A percentile compares a stretch with the other conserved stretches of the same genome.
Conservation (phyloP, 2,113 vertebrate species). For the Psittacula cyanocephala region DNA sequence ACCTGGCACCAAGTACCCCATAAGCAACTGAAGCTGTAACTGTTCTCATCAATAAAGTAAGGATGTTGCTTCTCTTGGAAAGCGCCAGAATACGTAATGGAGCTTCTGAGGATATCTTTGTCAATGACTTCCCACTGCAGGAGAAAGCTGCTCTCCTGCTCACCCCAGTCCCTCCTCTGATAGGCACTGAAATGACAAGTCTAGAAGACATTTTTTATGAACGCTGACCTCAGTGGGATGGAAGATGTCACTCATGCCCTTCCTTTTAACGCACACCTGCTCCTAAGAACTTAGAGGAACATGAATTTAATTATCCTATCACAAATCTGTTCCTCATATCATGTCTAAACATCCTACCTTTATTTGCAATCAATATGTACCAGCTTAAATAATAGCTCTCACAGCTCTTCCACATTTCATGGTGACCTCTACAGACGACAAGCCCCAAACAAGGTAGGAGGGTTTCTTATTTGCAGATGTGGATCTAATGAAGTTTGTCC, state of each 20-base stretch:
- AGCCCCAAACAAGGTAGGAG: background rate
- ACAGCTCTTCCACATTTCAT: background rate
- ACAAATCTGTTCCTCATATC: background rate
- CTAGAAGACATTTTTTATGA: background rate
- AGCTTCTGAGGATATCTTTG: background rate
- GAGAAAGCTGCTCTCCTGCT: background rate
- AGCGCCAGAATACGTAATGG: background rate
- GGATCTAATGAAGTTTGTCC: background rate
- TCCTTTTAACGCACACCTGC: background rate
- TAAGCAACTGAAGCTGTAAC: background rate
- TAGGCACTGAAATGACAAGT: background rate
- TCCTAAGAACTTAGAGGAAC: background rate
- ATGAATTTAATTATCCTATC: background rate
- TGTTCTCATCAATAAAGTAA: background rate
- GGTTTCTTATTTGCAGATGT: background rate
- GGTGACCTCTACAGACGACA: background rate
- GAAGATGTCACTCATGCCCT: background rate
- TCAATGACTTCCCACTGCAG: background rate
- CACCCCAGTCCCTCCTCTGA: background rate
- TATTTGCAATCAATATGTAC: background rate
- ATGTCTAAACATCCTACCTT: background rate
- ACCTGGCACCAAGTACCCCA: accelerated
- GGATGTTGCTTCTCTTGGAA: background rate
- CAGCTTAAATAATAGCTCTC: background rate
- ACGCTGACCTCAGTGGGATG: background rate